These are phyloP conservation scores for Paramormyrops kingsleyae DNA, from an alignment of 2,113 vertebrate species.

Conservation along the genomic window DNA sequence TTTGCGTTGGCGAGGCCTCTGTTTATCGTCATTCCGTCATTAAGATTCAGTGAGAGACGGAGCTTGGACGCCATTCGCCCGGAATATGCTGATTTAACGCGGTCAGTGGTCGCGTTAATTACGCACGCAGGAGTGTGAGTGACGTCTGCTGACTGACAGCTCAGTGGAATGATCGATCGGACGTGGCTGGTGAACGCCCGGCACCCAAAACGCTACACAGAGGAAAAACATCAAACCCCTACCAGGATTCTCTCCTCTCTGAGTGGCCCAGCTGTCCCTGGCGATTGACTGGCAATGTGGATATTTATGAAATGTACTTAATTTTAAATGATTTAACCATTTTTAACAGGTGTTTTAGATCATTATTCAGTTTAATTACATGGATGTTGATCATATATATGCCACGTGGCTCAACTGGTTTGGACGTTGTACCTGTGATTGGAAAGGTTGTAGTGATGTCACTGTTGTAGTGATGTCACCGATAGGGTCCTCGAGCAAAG, in stretches of 20 bases:
- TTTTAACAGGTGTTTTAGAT: not conserved
- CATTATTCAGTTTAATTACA: not conserved
- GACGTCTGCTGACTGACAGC: not conserved
- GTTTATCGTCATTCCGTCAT: not conserved
- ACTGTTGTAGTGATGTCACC: not conserved
- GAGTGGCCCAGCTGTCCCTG: not conserved
- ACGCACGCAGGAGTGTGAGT: slow-evolving; percentile 7
- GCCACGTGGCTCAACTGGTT: not conserved
- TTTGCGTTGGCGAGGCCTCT: not conserved
- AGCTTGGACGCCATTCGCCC: not conserved
- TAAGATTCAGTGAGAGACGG: slow-evolving; percentile 14
- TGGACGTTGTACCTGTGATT: not conserved
- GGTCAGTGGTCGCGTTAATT: slow-evolving; percentile 14
- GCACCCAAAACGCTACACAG: not conserved
- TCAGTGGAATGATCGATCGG: not conserved
- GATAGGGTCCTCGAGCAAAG: not conserved
- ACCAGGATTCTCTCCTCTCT: not conserved
- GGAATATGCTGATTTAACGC: slow-evolving; percentile 10
- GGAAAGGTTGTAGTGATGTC: not conserved
- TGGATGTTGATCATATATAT: not conserved
- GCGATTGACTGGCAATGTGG: not conserved
- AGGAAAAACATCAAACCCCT: not conserved
- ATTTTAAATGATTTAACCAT: not conserved
- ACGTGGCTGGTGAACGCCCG: not conserved
- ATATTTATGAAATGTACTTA: not conserved